Percentiles rank a stretch among this genome's conserved stretches.
These are phyloP conservation scores for Lipophrys pholis DNA, from an alignment of 2,113 vertebrate species.

Conservation along the genomic window DNA sequence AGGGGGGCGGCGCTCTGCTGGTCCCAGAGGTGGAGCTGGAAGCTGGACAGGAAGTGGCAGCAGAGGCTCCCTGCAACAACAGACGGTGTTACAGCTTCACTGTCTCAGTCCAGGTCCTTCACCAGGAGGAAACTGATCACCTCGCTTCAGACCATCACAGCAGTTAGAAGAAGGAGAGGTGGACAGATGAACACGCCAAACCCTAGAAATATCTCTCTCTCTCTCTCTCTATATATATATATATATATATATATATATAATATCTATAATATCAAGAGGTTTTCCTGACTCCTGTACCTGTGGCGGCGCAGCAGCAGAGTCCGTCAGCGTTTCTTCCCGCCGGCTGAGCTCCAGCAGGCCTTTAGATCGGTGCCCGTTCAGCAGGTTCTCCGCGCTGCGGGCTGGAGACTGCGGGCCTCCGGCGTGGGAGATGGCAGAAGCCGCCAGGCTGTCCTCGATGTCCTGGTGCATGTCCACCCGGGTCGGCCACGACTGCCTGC, in stretches of 20 bases:
- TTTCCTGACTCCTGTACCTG: conserved; percentile 77
- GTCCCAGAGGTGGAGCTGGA: conserved; percentile 42
- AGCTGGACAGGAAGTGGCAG: conserved; percentile 18
- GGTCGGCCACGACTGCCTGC: conserved; percentile 96
- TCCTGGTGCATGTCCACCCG: conserved; percentile 95
- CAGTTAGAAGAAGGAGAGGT: no score
- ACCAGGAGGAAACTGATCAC: no score
- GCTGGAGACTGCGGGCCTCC: conserved; percentile 91
- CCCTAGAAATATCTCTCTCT: no score
- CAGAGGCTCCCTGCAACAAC: conserved; percentile 66
- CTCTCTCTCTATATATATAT: no score
- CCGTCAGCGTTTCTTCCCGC: conserved; percentile 85
- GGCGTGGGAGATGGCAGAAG: conserved; percentile 90
- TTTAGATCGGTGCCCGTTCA: conserved; percentile 93
- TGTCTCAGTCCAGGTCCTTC: no score
- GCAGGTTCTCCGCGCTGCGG: conserved; percentile 89
- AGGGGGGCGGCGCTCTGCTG: conserved; percentile 44
- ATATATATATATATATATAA: no score
- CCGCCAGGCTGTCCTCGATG: conserved; percentile 93
- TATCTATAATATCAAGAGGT: no score
- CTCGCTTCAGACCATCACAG: no score
- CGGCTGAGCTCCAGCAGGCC: conserved; percentile 86
- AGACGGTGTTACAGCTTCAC: no score
- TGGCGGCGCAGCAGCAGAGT: conserved; percentile 46
- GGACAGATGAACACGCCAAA: no score